phyloP scores from a whole-genome alignment of 2,888 invertebrate species.

The Papilio demoleus region DNA sequence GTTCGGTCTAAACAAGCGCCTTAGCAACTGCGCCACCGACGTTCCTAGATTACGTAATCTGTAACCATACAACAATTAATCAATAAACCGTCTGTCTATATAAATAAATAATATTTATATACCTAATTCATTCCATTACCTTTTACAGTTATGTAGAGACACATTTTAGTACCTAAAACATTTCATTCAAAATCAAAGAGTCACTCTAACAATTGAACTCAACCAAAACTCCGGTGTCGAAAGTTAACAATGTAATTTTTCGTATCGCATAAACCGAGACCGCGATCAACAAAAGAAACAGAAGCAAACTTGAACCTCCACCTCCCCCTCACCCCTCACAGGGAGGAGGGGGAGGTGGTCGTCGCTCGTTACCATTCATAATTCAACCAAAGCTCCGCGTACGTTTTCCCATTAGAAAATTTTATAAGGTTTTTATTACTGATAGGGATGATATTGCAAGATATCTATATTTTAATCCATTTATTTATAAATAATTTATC shows the following conservation, averaged over 20 bases:
- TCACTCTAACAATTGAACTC: conserved; percentile 33
- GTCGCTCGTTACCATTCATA: conserved; percentile 82
- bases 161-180: no score
- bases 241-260: conserved; percentile 73
- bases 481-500: neutral
- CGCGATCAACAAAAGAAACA: conserved; percentile 77
- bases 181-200: conserved; percentile 11
- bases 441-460: conserved; percentile 35
- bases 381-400: conserved; percentile 79
- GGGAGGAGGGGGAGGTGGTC: conserved; percentile 52
- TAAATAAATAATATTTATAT: no score
- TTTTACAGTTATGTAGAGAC: no score
- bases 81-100: no score
- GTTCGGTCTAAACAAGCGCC: no score
- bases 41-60: no score
- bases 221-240: conserved; percentile 44
- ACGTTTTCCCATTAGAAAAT: conserved; percentile 82
- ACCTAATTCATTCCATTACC: no score
- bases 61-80: no score
- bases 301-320: conserved; percentile 65
- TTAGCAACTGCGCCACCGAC: no score
- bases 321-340: conserved; percentile 46
- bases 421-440: conserved; percentile 82
- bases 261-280: conserved; percentile 62
- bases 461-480: neutral